Percentiles rank a stretch among this genome's conserved stretches.
These are phyloP conservation scores for Branchipolynoe longqiensis DNA, from an alignment of 2,888 invertebrate species.

Conservation along the genomic window DNA sequence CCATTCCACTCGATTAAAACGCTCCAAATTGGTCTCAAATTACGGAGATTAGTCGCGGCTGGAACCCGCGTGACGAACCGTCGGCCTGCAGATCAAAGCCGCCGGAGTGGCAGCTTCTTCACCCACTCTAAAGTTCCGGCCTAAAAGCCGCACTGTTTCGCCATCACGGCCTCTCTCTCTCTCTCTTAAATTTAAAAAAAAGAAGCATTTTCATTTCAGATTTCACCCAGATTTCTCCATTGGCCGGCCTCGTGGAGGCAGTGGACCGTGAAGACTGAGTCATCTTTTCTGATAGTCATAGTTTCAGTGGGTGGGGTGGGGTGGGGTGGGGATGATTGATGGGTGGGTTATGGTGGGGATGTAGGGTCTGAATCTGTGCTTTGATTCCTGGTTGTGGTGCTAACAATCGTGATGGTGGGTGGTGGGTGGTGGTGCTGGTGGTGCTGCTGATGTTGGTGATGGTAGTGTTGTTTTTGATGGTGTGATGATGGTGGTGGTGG, in stretches of 20 bases:
- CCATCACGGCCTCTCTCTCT: not conserved
- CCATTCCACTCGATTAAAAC: slow-evolving; percentile 42
- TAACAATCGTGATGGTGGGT: not conserved
- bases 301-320: no score
- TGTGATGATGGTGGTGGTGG: no score
- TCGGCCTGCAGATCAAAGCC: not conserved
- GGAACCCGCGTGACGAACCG: not conserved
- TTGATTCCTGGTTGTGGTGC: slow-evolving; percentile 27
- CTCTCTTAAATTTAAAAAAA: not conserved
- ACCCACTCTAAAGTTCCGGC: not conserved
- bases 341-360: no score
- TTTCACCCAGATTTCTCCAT: slow-evolving; percentile 22
- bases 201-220: slow-evolving; percentile 40
- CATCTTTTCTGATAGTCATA: no score
- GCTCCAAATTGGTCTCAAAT: slow-evolving; percentile 40
- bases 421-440: no score
- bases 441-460: no score
- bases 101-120: not conserved
- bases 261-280: slow-evolving; percentile 22
- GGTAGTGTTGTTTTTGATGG: no score
- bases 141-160: not conserved
- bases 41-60: slow-evolving; percentile 25
- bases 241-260: not conserved
- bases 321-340: no score
- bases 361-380: no score